Percentiles rank a stretch among this genome's conserved stretches.
Evolutionary conservation across 2,113 vertebrate species (phyloP).

Genomic region (Macquaria ambigua): DNA sequence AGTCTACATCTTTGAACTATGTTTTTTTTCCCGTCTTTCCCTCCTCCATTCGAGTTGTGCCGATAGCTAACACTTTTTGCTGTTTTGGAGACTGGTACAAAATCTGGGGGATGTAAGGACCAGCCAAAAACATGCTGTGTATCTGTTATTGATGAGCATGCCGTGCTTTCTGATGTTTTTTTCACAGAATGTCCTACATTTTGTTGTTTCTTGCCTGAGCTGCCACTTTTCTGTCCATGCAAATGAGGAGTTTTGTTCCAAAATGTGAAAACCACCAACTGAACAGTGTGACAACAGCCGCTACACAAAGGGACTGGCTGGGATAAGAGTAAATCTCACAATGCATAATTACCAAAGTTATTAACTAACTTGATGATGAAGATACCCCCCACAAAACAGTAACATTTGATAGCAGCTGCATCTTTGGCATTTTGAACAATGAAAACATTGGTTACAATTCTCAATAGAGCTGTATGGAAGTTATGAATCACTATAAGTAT

Average conservation of each 20-base stretch:
- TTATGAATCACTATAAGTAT: background rate
- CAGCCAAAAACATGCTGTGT: conserved; percentile 73
- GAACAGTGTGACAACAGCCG: conserved; percentile 45
- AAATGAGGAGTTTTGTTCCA: conserved; percentile 67
- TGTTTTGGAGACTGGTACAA: conserved; percentile 74
- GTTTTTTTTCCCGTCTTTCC: conserved; percentile 62
- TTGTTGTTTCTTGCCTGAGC: conserved; percentile 50
- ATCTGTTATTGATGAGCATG: conserved; percentile 77
- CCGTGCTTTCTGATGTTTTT: conserved; percentile 72
- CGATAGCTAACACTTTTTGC: conserved; percentile 63
- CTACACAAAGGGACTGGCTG: conserved; percentile 51
- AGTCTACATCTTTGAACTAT: conserved; percentile 80
- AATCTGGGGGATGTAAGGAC: conserved; percentile 75
- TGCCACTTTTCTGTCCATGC: conserved; percentile 61
- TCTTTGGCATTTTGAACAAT: background rate
- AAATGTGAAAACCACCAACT: conserved; percentile 58
- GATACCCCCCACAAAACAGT: background rate
- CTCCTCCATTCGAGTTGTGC: conserved; percentile 71
- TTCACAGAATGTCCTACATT: conserved; percentile 76
- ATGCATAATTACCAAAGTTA: conserved; percentile 40
- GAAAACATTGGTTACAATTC: background rate
- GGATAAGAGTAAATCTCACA: conserved; percentile 37
- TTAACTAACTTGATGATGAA: conserved; percentile 1
- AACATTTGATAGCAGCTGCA: background rate
- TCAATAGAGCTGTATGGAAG: background rate